Conservation (phyloP, 2,113 vertebrate genomes). For the Actinemys pallida region DNA sequence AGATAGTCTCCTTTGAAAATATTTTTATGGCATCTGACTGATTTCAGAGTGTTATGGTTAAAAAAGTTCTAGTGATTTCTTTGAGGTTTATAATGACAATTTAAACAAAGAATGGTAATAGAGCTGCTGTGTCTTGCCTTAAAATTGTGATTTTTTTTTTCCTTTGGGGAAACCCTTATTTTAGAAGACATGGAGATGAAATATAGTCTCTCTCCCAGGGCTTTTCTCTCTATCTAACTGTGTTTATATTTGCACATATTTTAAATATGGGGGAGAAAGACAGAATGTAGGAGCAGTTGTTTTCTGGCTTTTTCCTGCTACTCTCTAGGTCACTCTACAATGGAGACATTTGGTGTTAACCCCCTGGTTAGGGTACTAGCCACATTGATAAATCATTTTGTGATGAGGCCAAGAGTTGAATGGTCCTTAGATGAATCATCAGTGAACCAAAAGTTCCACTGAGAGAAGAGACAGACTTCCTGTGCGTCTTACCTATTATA, state of each 20-base stretch:
- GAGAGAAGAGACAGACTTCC: conserved; percentile 48
- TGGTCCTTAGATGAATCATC: conserved; percentile 51
- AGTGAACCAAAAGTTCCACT: conserved; percentile 54
- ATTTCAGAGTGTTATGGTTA: neutral
- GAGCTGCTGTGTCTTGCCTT: conserved; percentile 16
- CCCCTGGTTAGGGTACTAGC: conserved; percentile 48
- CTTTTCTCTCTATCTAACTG: conserved; percentile 63
- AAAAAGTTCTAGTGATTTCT: conserved; percentile 19
- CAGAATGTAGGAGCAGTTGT: conserved; percentile 49
- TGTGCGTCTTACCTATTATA: conserved; percentile 65
- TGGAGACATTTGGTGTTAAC: conserved; percentile 28
- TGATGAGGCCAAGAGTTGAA: conserved; percentile 63
- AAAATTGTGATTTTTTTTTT: conserved; percentile 47
- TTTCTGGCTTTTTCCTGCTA: conserved; percentile 66
- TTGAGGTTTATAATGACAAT: conserved; percentile 24
- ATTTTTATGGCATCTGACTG: neutral
- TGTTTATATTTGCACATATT: conserved; percentile 57
- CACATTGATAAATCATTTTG: conserved; percentile 57
- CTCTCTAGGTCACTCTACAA: conserved; percentile 60
- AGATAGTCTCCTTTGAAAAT: neutral
- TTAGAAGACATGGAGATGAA: conserved; percentile 64
- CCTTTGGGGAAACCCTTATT: conserved; percentile 60
- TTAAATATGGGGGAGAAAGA: conserved; percentile 51
- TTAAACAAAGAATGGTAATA: conserved; percentile 46
- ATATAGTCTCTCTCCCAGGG: conserved; percentile 32